These are phyloP conservation scores for Sebastes matsubarae DNA, from an alignment of 2,797 vertebrate species.

Conservation along the genomic window DNA sequence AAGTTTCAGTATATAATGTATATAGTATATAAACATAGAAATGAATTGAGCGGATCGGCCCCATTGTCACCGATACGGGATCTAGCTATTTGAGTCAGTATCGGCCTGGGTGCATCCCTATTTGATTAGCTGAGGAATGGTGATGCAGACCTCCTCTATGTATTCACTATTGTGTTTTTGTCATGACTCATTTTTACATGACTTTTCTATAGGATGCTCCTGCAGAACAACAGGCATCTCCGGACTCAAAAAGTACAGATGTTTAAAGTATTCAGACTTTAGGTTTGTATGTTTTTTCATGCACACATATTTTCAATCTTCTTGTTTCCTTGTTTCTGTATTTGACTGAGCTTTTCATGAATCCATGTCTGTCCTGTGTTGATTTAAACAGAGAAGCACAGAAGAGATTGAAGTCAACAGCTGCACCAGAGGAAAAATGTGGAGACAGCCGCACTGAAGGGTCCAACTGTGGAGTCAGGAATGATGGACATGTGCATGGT, in stretches of 20 bases:
- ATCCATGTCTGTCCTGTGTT: conserved; percentile 5
- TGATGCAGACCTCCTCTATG: background rate
- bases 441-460: conserved; percentile 29
- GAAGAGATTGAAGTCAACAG: conserved; percentile 52
- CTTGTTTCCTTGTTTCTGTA: background rate
- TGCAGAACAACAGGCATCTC: conserved; percentile 22
- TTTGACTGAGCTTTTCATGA: conserved; percentile 8
- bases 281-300: conserved; percentile 40
- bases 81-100: no score
- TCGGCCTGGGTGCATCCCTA: no score
- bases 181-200: background rate
- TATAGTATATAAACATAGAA: no score
- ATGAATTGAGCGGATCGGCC: no score
- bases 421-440: conserved; percentile 42
- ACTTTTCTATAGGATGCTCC: conserved; percentile 49
- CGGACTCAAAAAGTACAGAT: conserved; percentile 67
- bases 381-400: conserved; percentile 14
- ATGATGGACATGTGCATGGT: background rate
- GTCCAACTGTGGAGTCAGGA: conserved; percentile 21
- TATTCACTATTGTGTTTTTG: background rate
- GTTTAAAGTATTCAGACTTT: conserved; percentile 48
- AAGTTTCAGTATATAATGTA: no score
- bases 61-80: no score
- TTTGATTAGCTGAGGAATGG: background rate
- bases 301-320: background rate